Evolutionary conservation across 2,113 vertebrate genomes (phyloP), one percentile per base, ranked within the genome.

Genomic region (Ictalurus punctatus): DNA sequence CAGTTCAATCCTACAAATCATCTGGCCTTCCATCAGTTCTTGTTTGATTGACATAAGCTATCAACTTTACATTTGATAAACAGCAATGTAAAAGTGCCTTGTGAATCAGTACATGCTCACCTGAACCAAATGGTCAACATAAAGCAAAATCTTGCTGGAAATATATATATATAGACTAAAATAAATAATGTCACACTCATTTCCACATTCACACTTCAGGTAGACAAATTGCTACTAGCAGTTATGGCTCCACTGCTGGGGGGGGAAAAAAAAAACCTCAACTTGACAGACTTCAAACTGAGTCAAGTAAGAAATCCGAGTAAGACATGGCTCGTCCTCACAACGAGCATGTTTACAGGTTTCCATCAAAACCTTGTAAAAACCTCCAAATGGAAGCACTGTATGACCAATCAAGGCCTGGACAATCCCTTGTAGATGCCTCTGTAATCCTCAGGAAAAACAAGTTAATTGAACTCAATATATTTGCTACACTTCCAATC

Each of bases 21-120:
- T 85, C 86, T 90, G 90, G 80, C 88, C 86, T 88, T 88, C 80
- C 63, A 86, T 58, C 76, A 63, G 65, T 65, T 89, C 88, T 84
- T 82, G 63, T 88, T 87, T 89, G 88, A 91, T 91, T 91, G 92
- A 83, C 88, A 88, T 79, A 83, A 90, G 86, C 87, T 92, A 89
- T 37, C 80, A 89, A 86, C 58, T 59, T 52, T 76, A 86, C 65
- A 91, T 93, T 85, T 54, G 91, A 88, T 91, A 91, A 78, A 90
- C 89, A 91, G 79, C 54, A 94, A 92, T 73, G 84, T 88, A 94
- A 89, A 95, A 95, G 95, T 96, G 95, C 95, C 87, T 85, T 92
- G 84, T 90, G 88, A 89, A 90, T 90, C 83, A 90, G 86, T 74
- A 79, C 84, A 90, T 85, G 52, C 87, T 90, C 82, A 80, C 85